Conservation (phyloP, 2,113 vertebrate genomes). For the Cichladusa arquata region DNA sequence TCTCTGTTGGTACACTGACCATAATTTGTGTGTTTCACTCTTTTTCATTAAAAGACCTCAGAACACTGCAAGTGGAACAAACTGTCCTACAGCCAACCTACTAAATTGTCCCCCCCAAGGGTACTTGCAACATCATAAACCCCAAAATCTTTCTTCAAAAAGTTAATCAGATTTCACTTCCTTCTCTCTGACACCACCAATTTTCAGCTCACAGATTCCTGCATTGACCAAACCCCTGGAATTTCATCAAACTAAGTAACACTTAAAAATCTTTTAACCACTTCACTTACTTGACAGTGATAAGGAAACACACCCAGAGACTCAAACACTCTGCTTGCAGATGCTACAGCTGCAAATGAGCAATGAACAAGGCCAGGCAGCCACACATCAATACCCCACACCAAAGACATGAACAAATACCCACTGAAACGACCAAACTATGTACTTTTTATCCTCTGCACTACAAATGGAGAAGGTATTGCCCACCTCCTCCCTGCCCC, state of each 20-base stretch:
- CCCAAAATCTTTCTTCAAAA: not conserved
- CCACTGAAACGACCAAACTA: not conserved
- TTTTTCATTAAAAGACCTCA: not conserved
- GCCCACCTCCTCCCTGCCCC: not conserved
- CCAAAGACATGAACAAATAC: not conserved
- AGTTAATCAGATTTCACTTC: not conserved
- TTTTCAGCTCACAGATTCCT: not conserved
- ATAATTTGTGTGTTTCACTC: not conserved
- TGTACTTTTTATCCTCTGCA: not conserved
- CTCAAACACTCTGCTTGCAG: not conserved
- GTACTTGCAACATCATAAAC: not conserved
- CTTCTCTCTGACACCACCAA: not conserved
- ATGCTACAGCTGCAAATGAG: not conserved
- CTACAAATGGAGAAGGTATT: rapidly evolving
- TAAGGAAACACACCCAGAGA: not conserved
- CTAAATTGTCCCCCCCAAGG: not conserved
- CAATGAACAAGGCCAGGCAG: not conserved
- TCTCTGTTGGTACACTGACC: not conserved
- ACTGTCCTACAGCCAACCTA: rapidly evolving
- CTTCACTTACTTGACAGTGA: not conserved
- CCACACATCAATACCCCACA: no score
- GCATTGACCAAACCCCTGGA: not conserved
- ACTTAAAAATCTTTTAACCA: not conserved
- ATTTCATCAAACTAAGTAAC: not conserved
- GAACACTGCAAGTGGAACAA: not conserved